Conservation (phyloP, 2,797 vertebrate species). For the Gobio occitaniae region DNA sequence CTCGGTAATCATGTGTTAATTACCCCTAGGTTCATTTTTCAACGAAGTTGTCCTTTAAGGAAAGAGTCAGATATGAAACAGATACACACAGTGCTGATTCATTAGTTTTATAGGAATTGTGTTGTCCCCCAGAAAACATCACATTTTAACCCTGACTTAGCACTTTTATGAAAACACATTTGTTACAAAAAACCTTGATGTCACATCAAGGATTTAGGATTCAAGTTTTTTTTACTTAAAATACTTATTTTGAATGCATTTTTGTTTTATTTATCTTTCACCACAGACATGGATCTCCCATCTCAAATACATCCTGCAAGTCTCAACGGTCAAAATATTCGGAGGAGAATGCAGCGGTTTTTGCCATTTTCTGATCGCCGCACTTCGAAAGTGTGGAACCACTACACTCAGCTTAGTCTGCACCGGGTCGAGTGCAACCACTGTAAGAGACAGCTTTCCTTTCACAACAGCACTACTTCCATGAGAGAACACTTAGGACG, state of each 20-base stretch:
- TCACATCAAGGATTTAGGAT: neutral
- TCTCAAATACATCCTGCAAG: slow-evolving; percentile 60
- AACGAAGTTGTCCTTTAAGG: neutral
- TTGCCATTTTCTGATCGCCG: slow-evolving; percentile 64
- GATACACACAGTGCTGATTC: neutral
- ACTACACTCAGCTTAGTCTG: slow-evolving; percentile 74
- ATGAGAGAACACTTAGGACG: slow-evolving; percentile 76
- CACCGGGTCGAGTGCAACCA: slow-evolving; percentile 75
- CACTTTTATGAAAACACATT: neutral
- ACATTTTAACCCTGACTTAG: neutral
- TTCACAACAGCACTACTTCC: slow-evolving; percentile 76
- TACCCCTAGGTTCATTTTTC: no score
- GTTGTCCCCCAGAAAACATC: neutral
- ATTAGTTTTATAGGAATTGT: neutral
- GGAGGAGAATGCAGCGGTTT: slow-evolving; percentile 66
- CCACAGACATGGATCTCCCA: slow-evolving; percentile 63
- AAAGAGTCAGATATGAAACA: neutral
- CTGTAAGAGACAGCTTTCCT: slow-evolving; percentile 76
- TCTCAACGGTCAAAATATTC: slow-evolving; percentile 55
- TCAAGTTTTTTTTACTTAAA: neutral
- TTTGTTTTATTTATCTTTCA: slow-evolving; percentile 45
- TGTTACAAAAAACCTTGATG: neutral
- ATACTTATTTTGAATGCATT: neutral
- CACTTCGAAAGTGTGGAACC: slow-evolving; percentile 77
- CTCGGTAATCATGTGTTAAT: no score